These are phyloP conservation scores for Vulpes ferrilata DNA, from an alignment of 2,113 vertebrate species.

Conservation along the genomic window DNA sequence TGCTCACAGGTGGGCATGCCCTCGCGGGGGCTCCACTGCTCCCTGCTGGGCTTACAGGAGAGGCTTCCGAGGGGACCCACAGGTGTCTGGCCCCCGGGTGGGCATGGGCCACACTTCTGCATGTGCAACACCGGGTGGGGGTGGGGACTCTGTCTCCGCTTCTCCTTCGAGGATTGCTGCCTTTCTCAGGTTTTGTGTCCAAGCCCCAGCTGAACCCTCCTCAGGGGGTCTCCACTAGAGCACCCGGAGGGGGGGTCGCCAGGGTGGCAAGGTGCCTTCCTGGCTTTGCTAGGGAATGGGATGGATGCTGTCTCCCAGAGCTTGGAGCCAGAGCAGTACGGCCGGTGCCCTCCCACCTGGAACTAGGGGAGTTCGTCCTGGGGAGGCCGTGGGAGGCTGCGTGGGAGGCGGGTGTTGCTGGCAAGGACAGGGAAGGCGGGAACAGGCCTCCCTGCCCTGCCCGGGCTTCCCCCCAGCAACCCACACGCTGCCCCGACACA, in stretches of 20 bases:
- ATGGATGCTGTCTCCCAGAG: accelerated
- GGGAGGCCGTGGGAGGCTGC: too few relatives aligned
- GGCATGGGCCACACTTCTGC: neutral
- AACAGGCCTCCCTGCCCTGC: too few relatives aligned
- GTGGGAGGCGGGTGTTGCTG: neutral
- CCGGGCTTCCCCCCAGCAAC: neutral
- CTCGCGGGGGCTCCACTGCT: too few relatives aligned
- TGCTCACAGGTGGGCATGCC: neutral
- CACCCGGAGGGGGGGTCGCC: neutral
- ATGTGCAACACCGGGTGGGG: accelerated
- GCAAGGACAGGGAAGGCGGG: too few relatives aligned
- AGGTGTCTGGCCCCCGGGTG: accelerated
- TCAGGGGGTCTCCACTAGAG: neutral
- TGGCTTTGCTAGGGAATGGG: neutral
- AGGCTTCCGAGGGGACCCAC: accelerated
- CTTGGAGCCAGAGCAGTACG: accelerated
- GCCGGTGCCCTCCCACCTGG: neutral
- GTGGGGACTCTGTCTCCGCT: too few relatives aligned
- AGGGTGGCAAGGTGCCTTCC: neutral
- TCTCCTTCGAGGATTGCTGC: neutral
- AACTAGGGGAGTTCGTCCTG: accelerated
- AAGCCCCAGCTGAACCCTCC: neutral
- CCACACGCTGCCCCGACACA: neutral
- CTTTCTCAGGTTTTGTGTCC: neutral
- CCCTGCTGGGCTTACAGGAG: neutral